Evolutionary conservation across 2,797 vertebrate species (phyloP).

Genomic region (Lindbergichthys nudifrons): DNA sequence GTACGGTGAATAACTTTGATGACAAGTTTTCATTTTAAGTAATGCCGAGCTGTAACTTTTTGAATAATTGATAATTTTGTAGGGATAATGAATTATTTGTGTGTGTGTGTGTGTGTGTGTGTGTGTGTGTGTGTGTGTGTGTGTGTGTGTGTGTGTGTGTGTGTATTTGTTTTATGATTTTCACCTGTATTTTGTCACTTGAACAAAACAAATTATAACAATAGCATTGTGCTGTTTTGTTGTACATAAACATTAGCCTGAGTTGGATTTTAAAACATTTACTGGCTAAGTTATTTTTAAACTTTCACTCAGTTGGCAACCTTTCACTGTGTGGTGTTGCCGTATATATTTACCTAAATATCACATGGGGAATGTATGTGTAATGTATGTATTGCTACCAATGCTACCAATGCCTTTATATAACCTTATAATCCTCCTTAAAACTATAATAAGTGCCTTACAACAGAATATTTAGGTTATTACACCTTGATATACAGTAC

Average conservation of each 20-base stretch:
- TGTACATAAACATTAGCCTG: not conserved
- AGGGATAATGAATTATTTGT: not conserved
- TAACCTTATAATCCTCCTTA: not conserved
- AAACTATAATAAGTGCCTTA: not conserved
- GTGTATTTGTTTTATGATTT: not conserved
- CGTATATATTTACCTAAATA: slow-evolving; percentile 1
- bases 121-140: not conserved
- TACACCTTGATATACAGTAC: not conserved
- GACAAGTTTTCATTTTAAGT: not conserved
- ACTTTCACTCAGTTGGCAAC: not conserved
- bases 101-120: too few relatives aligned
- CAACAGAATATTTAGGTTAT: not conserved
- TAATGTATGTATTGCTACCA: not conserved
- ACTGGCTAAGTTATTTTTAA: not conserved
- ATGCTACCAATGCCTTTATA: not conserved
- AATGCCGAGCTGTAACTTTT: not conserved
- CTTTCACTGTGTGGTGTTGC: not conserved
- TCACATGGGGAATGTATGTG: not conserved
- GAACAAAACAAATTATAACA: not conserved
- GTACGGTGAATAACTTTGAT: not conserved
- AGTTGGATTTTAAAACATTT: not conserved
- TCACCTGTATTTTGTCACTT: not conserved
- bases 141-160: not conserved
- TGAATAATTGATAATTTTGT: not conserved
- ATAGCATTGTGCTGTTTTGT: not conserved